A percentile compares a stretch with the other conserved stretches of the same genome.
Conservation (phyloP, 2,113 vertebrate species). For the Cyphomyrus plagiostoma region DNA sequence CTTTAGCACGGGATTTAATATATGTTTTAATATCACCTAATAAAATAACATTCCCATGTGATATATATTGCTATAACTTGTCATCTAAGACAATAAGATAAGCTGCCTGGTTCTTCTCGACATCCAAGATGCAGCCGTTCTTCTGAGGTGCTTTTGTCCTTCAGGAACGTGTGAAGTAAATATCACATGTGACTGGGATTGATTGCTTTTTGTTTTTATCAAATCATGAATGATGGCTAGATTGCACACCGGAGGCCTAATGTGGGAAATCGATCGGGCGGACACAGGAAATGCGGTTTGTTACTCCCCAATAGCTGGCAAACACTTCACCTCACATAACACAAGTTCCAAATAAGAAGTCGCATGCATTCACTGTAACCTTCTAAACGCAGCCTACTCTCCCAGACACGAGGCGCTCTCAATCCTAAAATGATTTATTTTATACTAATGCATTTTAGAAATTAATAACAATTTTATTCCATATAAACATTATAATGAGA, state of each 20-base stretch:
- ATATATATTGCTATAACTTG: background rate
- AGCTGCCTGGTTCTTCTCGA: background rate
- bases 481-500: background rate
- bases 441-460: background rate
- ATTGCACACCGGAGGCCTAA: background rate
- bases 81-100: background rate
- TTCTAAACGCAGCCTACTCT: background rate
- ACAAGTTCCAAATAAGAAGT: background rate
- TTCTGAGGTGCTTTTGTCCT: background rate
- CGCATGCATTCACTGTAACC: background rate
- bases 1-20: background rate
- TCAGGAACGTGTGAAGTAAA: background rate
- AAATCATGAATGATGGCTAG: constrained; percentile 15
- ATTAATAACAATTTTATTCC: background rate
- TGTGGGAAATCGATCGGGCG: background rate
- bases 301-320: background rate
- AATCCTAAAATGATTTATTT: background rate
- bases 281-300: background rate
- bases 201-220: constrained; percentile 23
- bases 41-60: background rate
- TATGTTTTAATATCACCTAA: background rate
- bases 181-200: constrained; percentile 14
- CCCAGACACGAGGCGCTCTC: background rate
- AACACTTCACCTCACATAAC: background rate
- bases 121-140: background rate